Percentiles rank a stretch among this genome's conserved stretches.
Evolutionary conservation across 2,888 invertebrate species (phyloP).

Genomic region (Microplitis deprimator): DNA sequence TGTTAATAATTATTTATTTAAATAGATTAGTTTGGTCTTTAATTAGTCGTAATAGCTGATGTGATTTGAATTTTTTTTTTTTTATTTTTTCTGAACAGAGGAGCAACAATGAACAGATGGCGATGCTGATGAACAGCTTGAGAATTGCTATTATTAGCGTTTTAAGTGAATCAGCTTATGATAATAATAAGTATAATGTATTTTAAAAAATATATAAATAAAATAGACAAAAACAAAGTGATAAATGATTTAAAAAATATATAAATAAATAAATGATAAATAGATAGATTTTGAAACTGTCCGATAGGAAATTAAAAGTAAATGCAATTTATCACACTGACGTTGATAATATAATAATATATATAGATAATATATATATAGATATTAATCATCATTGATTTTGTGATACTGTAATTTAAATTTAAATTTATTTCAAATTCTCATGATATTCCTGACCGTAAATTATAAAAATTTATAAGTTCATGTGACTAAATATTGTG

Average conservation of each 20-base stretch:
- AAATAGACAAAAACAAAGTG: neutral
- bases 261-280: neutral
- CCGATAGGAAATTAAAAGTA: neutral
- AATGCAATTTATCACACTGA: neutral
- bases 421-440: neutral
- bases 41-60: neutral
- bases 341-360: constrained; percentile 25
- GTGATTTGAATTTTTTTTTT: constrained; percentile 5
- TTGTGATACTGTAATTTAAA: neutral
- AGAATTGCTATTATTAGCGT: neutral
- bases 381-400: constrained; percentile 11
- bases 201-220: neutral
- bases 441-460: neutral
- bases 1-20: neutral
- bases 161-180: neutral
- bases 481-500: neutral
- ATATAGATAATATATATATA: constrained; percentile 23
- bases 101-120: constrained; percentile 8
- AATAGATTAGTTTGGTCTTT: neutral
- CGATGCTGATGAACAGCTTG: neutral
- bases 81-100: constrained; percentile 10
- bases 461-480: neutral
- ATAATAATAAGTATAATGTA: neutral
- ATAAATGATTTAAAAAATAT: constrained; percentile 11
- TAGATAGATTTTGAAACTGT: neutral